Conservation (phyloP, 2,888 invertebrate genomes). For the Myathropa florea region DNA sequence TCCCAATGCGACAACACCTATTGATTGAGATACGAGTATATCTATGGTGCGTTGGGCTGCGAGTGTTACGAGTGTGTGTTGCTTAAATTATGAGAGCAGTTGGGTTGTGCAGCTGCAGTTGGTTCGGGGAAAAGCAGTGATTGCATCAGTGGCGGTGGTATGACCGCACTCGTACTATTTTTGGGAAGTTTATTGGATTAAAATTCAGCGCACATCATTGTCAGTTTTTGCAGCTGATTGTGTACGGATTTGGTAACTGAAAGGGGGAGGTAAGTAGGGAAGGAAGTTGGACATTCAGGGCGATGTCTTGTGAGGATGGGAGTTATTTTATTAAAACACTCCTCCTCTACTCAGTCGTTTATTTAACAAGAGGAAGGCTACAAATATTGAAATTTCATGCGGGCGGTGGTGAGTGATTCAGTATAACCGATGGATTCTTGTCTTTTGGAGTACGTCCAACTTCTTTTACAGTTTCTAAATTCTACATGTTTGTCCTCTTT, state of each 20-base stretch:
- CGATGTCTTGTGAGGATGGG: no score
- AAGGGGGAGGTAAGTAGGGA: no score
- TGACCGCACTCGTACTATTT: constrained; percentile 30
- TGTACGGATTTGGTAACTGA: not conserved
- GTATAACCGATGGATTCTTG: no score
- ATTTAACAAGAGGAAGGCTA: no score
- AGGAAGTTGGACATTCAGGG: no score
- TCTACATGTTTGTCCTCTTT: no score
- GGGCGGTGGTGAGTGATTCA: no score
- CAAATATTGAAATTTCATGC: no score
- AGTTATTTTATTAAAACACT: no score
- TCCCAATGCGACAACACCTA: constrained; percentile 7
- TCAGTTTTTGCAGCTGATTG: not conserved
- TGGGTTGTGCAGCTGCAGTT: constrained; percentile 51
- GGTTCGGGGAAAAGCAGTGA: constrained; percentile 12
- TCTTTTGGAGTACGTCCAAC: no score
- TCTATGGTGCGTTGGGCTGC: not conserved
- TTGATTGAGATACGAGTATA: not conserved
- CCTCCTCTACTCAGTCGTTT: no score
- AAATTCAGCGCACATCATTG: not conserved
- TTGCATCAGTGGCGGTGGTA: constrained; percentile 46
- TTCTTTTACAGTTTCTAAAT: no score
- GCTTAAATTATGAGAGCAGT: constrained; percentile 60
- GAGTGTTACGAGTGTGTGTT: not conserved
- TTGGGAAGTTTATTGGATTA: not conserved